Percentiles rank a stretch among this genome's conserved stretches.
Conservation (phyloP, 2,888 invertebrate genomes). For the Deilephila porcellus region DNA sequence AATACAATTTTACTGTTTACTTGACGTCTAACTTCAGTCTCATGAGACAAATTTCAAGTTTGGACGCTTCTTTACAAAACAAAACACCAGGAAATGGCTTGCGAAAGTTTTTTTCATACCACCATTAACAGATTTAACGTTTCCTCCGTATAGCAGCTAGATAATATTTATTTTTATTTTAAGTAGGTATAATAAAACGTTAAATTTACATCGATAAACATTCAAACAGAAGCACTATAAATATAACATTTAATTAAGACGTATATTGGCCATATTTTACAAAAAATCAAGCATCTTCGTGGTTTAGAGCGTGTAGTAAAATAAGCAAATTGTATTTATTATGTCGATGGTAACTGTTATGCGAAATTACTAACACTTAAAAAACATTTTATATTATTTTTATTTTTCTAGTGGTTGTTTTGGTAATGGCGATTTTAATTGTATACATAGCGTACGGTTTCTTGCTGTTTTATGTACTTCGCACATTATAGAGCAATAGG, state of each 20-base stretch:
- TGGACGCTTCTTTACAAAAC: not conserved
- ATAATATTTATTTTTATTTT: slow-evolving; percentile 26
- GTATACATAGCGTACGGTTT: not conserved
- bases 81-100: slow-evolving; percentile 21
- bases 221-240: slow-evolving; percentile 40
- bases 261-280: slow-evolving; percentile 40
- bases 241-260: slow-evolving; percentile 44
- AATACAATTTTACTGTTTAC: slow-evolving; percentile 5
- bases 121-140: slow-evolving; percentile 24
- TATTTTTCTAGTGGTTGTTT: slow-evolving; percentile 19
- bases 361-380: slow-evolving; percentile 21
- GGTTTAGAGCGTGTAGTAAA: slow-evolving; percentile 25
- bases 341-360: slow-evolving; percentile 25
- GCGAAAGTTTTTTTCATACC: not conserved
- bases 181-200: slow-evolving; percentile 31
- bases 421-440: slow-evolving; percentile 4
- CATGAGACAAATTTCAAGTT: slow-evolving; percentile 11
- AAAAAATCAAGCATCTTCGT: slow-evolving; percentile 25
- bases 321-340: slow-evolving; percentile 24
- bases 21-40: not conserved
- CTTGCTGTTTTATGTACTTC: slow-evolving; percentile 7
- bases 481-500: not conserved
- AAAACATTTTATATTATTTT: not conserved
- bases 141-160: slow-evolving; percentile 5
- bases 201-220: slow-evolving; percentile 31